A percentile compares a stretch with the other conserved stretches of the same genome.
These are phyloP conservation scores for Acronicta leporina DNA, from an alignment of 2,888 invertebrate species.

Conservation along the genomic window DNA sequence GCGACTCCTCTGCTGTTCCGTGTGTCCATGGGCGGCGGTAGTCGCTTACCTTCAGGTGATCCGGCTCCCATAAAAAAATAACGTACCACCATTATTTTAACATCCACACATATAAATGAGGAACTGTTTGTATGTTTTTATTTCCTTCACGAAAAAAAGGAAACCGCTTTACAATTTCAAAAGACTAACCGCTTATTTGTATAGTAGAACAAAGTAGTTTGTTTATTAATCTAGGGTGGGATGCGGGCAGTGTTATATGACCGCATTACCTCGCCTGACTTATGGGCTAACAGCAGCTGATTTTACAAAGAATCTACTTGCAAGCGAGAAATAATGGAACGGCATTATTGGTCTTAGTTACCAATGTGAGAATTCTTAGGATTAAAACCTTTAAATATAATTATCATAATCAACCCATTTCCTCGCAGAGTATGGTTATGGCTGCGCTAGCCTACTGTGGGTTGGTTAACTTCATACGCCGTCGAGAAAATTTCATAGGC, in stretches of 20 bases:
- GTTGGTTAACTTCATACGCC: too few relatives aligned
- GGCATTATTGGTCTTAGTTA: slow-evolving; percentile 18
- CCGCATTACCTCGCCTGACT: slow-evolving; percentile 58
- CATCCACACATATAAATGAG: slow-evolving; percentile 19
- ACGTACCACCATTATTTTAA: too few relatives aligned
- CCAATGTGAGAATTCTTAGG: background rate
- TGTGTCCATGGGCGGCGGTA: too few relatives aligned
- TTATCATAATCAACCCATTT: too few relatives aligned
- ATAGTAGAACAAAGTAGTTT: slow-evolving; percentile 49
- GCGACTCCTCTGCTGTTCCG: too few relatives aligned
- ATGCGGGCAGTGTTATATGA: slow-evolving; percentile 61
- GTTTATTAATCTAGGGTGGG: slow-evolving; percentile 63
- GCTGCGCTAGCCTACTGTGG: too few relatives aligned
- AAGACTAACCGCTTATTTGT: slow-evolving; percentile 50
- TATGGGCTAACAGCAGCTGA: slow-evolving; percentile 48
- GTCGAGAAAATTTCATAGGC: too few relatives aligned
- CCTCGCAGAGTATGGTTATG: too few relatives aligned
- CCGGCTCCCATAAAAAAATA: too few relatives aligned
- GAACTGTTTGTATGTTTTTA: slow-evolving; percentile 32
- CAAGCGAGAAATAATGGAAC: slow-evolving; percentile 21
- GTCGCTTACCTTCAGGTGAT: too few relatives aligned
- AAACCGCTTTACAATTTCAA: slow-evolving; percentile 43
- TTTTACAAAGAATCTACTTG: slow-evolving; percentile 38
- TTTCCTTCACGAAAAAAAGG: slow-evolving; percentile 30
- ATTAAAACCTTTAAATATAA: background rate